These are phyloP conservation scores for Dendroctonus valens DNA, from an alignment of 1,140 invertebrate genomes.

Conservation along the genomic window DNA sequence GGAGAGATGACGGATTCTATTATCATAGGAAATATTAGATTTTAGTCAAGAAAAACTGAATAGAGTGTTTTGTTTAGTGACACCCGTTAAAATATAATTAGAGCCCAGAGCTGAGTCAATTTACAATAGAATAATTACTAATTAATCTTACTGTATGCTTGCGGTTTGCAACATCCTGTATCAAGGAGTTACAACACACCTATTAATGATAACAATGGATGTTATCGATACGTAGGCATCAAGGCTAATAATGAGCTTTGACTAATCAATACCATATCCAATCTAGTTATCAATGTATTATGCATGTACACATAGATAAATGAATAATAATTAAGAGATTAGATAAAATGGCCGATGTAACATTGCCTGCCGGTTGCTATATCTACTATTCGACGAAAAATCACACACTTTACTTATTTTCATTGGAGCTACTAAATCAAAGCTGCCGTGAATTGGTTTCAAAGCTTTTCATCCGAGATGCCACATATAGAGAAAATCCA, in stretches of 20 bases:
- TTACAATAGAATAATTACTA: background rate
- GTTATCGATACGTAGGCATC: background rate
- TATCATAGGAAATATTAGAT: too few relatives aligned
- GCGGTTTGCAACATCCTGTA: background rate
- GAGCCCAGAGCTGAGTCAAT: background rate
- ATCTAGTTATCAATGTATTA: background rate
- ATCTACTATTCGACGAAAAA: background rate
- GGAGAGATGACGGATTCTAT: too few relatives aligned
- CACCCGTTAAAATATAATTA: background rate
- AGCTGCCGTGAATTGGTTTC: too few relatives aligned
- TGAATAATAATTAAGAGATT: conserved; percentile 9
- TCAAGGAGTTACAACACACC: background rate
- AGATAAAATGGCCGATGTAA: conserved; percentile 2
- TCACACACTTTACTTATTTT: background rate
- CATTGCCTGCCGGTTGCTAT: background rate
- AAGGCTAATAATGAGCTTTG: conserved; percentile 2
- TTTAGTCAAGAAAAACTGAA: background rate
- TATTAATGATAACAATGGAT: background rate
- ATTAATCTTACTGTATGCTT: background rate
- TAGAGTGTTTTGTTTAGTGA: background rate
- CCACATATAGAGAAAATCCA: too few relatives aligned
- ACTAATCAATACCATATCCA: background rate
- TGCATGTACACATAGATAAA: background rate
- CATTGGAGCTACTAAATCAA: too few relatives aligned
- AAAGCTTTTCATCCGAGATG: too few relatives aligned